Evolutionary conservation across 37 sponge, comb jelly and placozoan species (phyloP).

Genomic region (Chondrosia reniformis): DNA sequence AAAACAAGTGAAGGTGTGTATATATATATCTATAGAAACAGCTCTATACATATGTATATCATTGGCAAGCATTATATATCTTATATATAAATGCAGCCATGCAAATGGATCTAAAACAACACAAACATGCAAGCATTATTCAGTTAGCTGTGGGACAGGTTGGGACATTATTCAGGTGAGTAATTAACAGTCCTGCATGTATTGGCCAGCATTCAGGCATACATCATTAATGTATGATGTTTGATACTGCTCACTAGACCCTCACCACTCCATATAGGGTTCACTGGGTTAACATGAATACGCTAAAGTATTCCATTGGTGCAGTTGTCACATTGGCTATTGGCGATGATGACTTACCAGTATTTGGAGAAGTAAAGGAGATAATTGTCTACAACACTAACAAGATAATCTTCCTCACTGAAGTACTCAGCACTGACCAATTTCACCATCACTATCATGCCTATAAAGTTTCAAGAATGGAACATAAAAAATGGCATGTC

Average conservation of each 20-base stretch:
- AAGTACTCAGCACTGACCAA: background rate
- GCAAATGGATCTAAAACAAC: no score
- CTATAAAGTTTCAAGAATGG: background rate
- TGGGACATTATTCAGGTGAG: background rate
- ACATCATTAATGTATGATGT: background rate
- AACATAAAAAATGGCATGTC: no score
- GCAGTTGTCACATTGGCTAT: background rate
- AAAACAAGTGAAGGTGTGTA: background rate
- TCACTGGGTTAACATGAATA: background rate
- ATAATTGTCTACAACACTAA: background rate
- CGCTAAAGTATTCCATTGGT: background rate
- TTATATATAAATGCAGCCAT: no score
- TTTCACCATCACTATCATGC: conserved; percentile 6
- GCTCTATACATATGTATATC: background rate
- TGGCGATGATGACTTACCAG: background rate
- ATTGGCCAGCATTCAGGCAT: no score
- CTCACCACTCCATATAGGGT: background rate
- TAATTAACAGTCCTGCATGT: background rate
- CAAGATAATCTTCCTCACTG: background rate
- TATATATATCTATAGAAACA: background rate
- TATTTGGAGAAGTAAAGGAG: conserved; percentile 1
- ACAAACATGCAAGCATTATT: no score
- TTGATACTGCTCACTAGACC: background rate
- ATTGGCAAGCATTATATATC: no score
- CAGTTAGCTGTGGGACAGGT: no score